phyloP scores from a whole-genome alignment of 1,140 invertebrate genomes.

The Drosophila athabasca region DNA sequence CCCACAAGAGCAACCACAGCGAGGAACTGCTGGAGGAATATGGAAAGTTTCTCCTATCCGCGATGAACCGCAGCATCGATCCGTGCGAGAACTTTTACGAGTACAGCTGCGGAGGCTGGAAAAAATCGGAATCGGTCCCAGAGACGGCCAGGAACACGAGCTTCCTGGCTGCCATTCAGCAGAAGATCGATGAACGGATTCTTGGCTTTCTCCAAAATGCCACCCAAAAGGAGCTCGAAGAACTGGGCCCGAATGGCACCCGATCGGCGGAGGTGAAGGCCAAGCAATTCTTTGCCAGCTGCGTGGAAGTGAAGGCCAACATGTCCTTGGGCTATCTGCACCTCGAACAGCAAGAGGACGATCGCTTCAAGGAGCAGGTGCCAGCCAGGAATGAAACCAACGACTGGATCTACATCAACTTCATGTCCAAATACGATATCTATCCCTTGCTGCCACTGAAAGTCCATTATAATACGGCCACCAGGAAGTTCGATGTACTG shows the following conservation, averaged over 20 bases:
- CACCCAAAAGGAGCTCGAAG: slow-evolving; percentile 38
- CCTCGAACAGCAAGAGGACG: slow-evolving; percentile 22
- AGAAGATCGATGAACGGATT: slow-evolving; percentile 62
- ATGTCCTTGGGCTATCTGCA: slow-evolving; percentile 47
- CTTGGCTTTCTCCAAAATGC: slow-evolving; percentile 57
- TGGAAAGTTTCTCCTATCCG: slow-evolving; percentile 56
- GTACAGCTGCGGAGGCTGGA: slow-evolving; percentile 87
- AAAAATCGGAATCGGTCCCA: slow-evolving; percentile 84
- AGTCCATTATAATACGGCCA: slow-evolving; percentile 63
- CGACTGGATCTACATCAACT: slow-evolving; percentile 73
- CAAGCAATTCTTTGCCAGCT: slow-evolving; percentile 64
- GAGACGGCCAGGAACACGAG: slow-evolving; percentile 53
- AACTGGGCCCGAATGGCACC: slow-evolving; percentile 23
- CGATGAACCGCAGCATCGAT: slow-evolving; percentile 84
- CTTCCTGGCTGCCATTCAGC: slow-evolving; percentile 66
- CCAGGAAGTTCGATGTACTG: slow-evolving; percentile 56
- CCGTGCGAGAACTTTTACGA: slow-evolving; percentile 91
- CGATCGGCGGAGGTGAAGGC: slow-evolving; percentile 61
- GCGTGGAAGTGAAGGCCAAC: slow-evolving; percentile 56
- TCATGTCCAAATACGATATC: slow-evolving; percentile 66
- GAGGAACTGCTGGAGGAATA: slow-evolving; percentile 69
- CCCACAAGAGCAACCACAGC: slow-evolving; percentile 38
- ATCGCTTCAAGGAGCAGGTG: slow-evolving; percentile 28
- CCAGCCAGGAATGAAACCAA: slow-evolving; percentile 8
- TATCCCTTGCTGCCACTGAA: slow-evolving; percentile 67